phyloP scores from a whole-genome alignment of 2,113 vertebrate genomes.

The Phoxinus phoxinus region DNA sequence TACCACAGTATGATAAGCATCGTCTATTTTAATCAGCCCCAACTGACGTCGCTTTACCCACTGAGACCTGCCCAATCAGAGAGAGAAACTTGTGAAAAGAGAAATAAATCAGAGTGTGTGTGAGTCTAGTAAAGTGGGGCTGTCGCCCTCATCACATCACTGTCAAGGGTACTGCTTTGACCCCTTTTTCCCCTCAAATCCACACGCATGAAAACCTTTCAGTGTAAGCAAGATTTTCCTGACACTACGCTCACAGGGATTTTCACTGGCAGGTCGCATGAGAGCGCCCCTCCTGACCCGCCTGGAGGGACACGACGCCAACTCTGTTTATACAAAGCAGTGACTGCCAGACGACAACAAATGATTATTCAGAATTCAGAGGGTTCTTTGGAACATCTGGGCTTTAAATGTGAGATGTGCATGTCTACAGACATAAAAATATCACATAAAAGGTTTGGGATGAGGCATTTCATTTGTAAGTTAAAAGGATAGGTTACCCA shows the following conservation, averaged over 20 bases:
- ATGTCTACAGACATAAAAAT: not conserved
- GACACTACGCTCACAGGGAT: constrained; percentile 33
- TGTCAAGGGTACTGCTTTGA: constrained; percentile 78
- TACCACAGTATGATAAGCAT: constrained; percentile 75
- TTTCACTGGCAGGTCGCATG: constrained; percentile 26
- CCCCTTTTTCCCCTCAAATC: constrained; percentile 60
- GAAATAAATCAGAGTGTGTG: constrained; percentile 24
- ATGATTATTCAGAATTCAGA: constrained; percentile 25
- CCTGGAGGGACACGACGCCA: constrained; percentile 27
- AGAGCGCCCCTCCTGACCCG: constrained; percentile 8
- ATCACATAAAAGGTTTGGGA: not conserved
- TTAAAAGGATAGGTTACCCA: too few species aligned
- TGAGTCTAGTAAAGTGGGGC: constrained; percentile 51
- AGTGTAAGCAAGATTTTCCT: constrained; percentile 37
- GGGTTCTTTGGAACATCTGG: not conserved
- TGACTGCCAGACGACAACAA: constrained; percentile 47
- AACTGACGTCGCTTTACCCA: constrained; percentile 54
- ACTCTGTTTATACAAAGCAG: constrained; percentile 43
- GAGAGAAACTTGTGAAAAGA: constrained; percentile 16
- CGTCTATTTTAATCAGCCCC: constrained; percentile 68
- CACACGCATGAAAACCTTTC: constrained; percentile 38
- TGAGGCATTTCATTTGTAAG: not conserved
- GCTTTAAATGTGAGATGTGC: not conserved
- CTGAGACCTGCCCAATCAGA: constrained; percentile 43
- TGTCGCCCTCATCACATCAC: constrained; percentile 79